Conservation (phyloP, 1,140 invertebrate genomes). For the Drosophila nasuta region DNA sequence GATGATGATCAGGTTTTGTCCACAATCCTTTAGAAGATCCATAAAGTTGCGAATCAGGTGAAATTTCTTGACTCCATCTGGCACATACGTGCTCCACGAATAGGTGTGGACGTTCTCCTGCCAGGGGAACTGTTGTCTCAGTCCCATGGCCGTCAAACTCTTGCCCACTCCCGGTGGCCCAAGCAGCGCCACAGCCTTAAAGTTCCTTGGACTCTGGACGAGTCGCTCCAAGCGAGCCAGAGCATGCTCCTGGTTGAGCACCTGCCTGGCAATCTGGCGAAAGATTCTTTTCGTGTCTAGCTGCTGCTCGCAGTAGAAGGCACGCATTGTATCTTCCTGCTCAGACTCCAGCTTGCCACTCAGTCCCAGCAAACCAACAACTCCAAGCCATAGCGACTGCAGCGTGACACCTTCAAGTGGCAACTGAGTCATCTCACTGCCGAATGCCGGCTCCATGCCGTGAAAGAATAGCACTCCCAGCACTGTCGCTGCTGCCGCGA, state of each 20-base stretch:
- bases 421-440: neutral
- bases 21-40: conserved; percentile 65
- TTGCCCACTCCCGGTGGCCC: conserved; percentile 75
- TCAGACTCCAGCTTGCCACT: neutral
- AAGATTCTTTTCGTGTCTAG: conserved; percentile 50
- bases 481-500: conserved; percentile 17
- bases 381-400: conserved; percentile 23
- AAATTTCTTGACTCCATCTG: conserved; percentile 62
- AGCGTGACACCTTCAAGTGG: neutral
- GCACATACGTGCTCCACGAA: conserved; percentile 67
- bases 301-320: conserved; percentile 10
- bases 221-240: conserved; percentile 51
- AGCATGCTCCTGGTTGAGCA: conserved; percentile 66
- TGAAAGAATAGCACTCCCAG: conserved; percentile 40
- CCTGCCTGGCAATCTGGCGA: conserved; percentile 35
- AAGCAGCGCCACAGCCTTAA: conserved; percentile 63
- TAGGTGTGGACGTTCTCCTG: conserved; percentile 71
- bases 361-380: conserved; percentile 1
- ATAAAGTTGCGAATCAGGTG: conserved; percentile 57
- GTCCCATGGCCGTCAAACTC: conserved; percentile 31
- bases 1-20: conserved; percentile 69
- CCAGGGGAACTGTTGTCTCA: conserved; percentile 68
- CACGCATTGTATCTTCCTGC: neutral
- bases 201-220: neutral
- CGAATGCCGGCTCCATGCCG: conserved; percentile 15